Evolutionary conservation across 2,888 invertebrate genomes (phyloP).

Genomic region (Phlogophora meticulosa): DNA sequence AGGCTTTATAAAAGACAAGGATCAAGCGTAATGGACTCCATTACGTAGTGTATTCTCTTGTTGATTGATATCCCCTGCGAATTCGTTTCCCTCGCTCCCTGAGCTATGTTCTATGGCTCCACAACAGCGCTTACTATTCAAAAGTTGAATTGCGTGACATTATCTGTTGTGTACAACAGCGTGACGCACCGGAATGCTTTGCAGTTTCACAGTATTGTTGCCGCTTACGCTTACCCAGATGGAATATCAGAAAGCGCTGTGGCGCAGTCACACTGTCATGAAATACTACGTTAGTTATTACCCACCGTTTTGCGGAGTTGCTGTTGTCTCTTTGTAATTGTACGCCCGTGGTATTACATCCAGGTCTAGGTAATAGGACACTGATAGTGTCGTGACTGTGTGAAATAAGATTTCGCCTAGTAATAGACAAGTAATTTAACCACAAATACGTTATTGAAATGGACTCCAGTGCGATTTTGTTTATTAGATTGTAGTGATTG

Average conservation of each 20-base stretch:
- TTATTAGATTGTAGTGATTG: slow-evolving; percentile 75
- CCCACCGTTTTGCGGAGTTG: slow-evolving; percentile 73
- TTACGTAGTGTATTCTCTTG: slow-evolving; percentile 70
- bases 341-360: slow-evolving; percentile 73
- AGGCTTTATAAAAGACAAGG: slow-evolving; percentile 77
- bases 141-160: slow-evolving; percentile 64
- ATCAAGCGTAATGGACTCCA: slow-evolving; percentile 78
- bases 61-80: slow-evolving; percentile 49
- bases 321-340: slow-evolving; percentile 78
- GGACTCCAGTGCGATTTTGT: slow-evolving; percentile 70
- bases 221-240: slow-evolving; percentile 65
- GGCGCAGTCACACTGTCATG: slow-evolving; percentile 62
- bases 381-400: slow-evolving; percentile 80
- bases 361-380: slow-evolving; percentile 77
- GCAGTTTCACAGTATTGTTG: slow-evolving; percentile 69
- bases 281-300: slow-evolving; percentile 74
- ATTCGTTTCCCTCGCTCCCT: slow-evolving; percentile 36
- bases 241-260: slow-evolving; percentile 74
- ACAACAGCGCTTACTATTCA: slow-evolving; percentile 38
- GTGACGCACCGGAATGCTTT: slow-evolving; percentile 70
- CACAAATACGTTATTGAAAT: slow-evolving; percentile 73
- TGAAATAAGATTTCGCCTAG: slow-evolving; percentile 77
- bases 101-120: slow-evolving; percentile 17
- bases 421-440: slow-evolving; percentile 74
- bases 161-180: slow-evolving; percentile 66